Evolutionary conservation across 1,140 invertebrate genomes (phyloP), one percentile per base, ranked within the genome.

Genomic region (Cyrtorhinus lividipennis): DNA sequence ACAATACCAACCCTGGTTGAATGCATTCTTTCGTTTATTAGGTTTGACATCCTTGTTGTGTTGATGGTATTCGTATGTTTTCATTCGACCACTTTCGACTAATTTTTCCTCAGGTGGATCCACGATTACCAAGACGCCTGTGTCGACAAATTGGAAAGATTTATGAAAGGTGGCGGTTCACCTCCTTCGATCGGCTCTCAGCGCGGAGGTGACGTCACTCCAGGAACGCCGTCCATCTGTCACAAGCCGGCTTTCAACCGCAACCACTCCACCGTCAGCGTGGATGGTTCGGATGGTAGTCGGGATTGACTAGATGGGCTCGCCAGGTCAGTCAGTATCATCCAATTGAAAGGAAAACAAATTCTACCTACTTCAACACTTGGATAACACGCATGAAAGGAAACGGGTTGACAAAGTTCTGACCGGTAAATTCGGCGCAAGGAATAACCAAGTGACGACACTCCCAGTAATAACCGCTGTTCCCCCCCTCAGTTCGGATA

Each of bases 91-190:
- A n/a, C n/a, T n/a, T n/a, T n/a, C n/a, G n/a, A n/a, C n/a, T n/a
- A n/a, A n/a, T n/a, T n/a, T n/a, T n/a, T n/a, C n/a, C 15, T 5
- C 30, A 83, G 91, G 68, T 98, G 95, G 95, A 96, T 98, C 69
- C 96, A 99, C 72, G 96, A 99, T 73, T 99, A 98, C 73, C 95
- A 98, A 75, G 96, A 98, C 72, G 96, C 95, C 0, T 98, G 95
- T 78, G 93, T 99, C 69, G 95, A 98, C 75, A 98, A 99, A 79
- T 77, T 99, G 67, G 95, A 98, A 77, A 83, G 87, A 77, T 89
- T 90, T 78, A 86, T 88, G 79, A 81, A 84, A 66, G 87, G 85
- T 59, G 88, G 76, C 68, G 75, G 24, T 27, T 24, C 2, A 25
- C 48, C 22, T 56, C 46, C 12, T 30, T 61, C 44, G 56, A 53